Base-by-base conservation (phyloP, 2,113 vertebrate genomes). In the Calonectris borealis region DNA sequence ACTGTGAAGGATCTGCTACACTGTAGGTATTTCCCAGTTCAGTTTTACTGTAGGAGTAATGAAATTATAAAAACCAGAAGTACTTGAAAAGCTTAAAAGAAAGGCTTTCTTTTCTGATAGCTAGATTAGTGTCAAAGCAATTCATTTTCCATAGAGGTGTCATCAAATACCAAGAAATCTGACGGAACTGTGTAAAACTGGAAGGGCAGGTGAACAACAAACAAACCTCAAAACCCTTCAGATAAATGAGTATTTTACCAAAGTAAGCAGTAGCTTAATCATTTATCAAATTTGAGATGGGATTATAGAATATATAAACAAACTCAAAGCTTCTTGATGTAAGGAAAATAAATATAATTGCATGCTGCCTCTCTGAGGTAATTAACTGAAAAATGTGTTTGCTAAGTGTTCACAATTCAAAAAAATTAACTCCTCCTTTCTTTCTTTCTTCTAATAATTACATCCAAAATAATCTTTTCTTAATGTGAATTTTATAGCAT, bases 401-500 rank as follows among this genome's bases (percentile, higher is more conserved):
- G 21, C 27, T 32, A 36, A 72, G 13, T 69, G 24, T 79, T 82
- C 1, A 0, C 61, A 57, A 76, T 82, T 51, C 0, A 7, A 27
- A 48, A 55, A 58, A 48, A 19, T 1, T 10, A 51, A 15, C 0
- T 54, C 6, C 13, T 76, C 1, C 16, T 71, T 88, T 34, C 31
- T 71, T 88, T 34, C 31, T 61, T 68, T 81, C 24, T 77, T 81
- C n/a, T 38, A n/a, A 44, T 24, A 65, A 7, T 78, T 62, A 17
- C 14, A 42, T 21, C 25, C 36, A 79, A 75, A 82, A 54, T 94
- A 86, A 90, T 60, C 4, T 64, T 95, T 92, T 84, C 71, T 79
- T 77, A 68, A 85, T 96, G 34, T 62, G 73, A 95, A 85, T 97
- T 97, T 95, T 95, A 44, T 95, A 99, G 99, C 64, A 98, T 99